Conservation (phyloP, 2,113 vertebrate genomes). For the Mus spicilegus region DNA sequence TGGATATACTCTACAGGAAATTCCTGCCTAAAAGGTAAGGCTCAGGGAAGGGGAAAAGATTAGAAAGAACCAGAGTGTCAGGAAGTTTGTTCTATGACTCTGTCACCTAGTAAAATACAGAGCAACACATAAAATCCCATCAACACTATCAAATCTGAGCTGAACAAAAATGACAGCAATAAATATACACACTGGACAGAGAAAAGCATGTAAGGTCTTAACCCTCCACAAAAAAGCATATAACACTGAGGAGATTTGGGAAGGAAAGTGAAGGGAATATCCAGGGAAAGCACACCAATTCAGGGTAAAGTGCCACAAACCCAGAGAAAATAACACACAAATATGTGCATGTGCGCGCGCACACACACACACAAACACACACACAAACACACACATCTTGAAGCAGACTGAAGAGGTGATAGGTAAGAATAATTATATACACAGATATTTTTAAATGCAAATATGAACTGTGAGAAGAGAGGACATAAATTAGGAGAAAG, state of each 20-base stretch:
- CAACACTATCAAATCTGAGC: too few relatives aligned
- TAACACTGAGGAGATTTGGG: neutral
- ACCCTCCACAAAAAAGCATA: neutral
- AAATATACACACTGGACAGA: neutral
- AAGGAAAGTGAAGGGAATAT: accelerated
- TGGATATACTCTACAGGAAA: neutral
- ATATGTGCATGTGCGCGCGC: too few relatives aligned
- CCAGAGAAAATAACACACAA: too few relatives aligned
- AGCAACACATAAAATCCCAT: neutral
- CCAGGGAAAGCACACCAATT: too few relatives aligned
- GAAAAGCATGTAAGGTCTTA: neutral
- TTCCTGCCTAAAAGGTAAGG: too few relatives aligned
- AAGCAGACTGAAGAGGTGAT: neutral
- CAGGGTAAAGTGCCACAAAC: too few relatives aligned
- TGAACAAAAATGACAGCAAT: neutral
- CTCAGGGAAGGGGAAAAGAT: too few relatives aligned
- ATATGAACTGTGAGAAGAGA: neutral
- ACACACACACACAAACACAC: too few relatives aligned
- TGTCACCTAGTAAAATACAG: neutral
- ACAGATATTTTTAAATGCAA: neutral
- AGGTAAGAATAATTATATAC: neutral
- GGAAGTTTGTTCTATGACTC: neutral
- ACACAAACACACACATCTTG: too few relatives aligned
- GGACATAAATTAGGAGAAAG: too few relatives aligned
- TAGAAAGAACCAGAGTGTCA: neutral